phyloP scores from a whole-genome alignment of 2,113 vertebrate species.

The Daubentonia madagascariensis region DNA sequence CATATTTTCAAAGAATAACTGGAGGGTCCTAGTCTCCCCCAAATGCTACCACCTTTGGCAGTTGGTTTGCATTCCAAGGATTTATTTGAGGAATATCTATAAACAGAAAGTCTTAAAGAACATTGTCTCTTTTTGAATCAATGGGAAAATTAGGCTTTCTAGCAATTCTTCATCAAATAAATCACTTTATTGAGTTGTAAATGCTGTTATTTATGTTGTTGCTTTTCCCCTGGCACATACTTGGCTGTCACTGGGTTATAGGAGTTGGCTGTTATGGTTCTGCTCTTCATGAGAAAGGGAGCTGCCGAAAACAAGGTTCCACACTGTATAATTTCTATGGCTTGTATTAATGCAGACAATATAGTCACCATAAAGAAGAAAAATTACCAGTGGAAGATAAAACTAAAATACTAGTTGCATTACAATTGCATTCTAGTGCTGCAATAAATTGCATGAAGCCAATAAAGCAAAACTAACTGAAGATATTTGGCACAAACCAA shows the following conservation, averaged over 20 bases:
- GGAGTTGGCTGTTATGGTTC: background rate
- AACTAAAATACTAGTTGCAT: slow-evolving; percentile 85
- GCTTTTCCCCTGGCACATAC: background rate
- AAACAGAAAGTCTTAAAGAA: slow-evolving; percentile 14
- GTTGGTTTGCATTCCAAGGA: background rate
- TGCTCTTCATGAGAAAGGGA: slow-evolving; percentile 59
- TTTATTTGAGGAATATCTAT: background rate
- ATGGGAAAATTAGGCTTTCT: slow-evolving; percentile 10
- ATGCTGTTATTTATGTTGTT: background rate
- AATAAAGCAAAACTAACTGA: slow-evolving; percentile 88
- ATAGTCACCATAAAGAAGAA: slow-evolving; percentile 85
- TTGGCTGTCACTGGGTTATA: background rate
- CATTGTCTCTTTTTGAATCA: background rate
- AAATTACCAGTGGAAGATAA: slow-evolving; percentile 84
- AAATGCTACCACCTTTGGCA: background rate
- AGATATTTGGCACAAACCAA: slow-evolving; percentile 87
- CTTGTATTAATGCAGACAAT: slow-evolving; percentile 84
- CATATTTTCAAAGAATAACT: background rate
- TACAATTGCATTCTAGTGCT: slow-evolving; percentile 83
- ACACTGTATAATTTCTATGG: slow-evolving; percentile 82
- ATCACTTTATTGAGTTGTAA: background rate
- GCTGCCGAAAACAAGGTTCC: slow-evolving; percentile 78
- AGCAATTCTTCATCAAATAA: slow-evolving; percentile 21
- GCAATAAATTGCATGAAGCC: slow-evolving; percentile 84
- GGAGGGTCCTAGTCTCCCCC: background rate